These are phyloP conservation scores for Crotalus viridis DNA, from an alignment of 2,113 vertebrate genomes.

Conservation along the genomic window DNA sequence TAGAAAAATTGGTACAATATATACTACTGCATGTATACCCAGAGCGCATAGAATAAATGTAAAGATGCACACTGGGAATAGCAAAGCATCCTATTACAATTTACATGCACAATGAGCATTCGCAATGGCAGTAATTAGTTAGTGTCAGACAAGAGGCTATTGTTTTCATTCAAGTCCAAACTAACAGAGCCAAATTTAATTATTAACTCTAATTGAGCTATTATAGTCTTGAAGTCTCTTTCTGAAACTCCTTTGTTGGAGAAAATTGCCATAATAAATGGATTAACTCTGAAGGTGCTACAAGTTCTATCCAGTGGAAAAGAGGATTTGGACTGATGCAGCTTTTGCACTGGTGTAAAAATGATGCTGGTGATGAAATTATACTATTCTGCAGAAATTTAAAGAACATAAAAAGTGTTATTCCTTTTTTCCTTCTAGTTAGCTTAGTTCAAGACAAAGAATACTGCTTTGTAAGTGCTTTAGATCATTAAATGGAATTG, in stretches of 20 bases:
- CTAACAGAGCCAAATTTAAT: neutral
- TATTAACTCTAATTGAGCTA: neutral
- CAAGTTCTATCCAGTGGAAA: neutral
- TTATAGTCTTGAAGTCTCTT: neutral
- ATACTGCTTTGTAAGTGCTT: neutral
- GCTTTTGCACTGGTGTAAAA: neutral
- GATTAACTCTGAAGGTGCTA: neutral
- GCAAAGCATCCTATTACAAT: neutral
- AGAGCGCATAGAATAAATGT: neutral
- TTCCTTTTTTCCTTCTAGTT: rapidly evolving
- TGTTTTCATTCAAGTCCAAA: neutral
- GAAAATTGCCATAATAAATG: neutral
- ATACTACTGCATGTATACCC: neutral
- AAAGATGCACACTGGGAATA: neutral
- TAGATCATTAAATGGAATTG: neutral
- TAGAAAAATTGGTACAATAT: neutral
- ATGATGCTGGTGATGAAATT: neutral
- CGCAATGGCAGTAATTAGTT: neutral
- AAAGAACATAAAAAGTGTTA: neutral
- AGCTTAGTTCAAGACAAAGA: neutral
- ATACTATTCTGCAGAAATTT: neutral
- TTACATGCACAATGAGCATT: neutral
- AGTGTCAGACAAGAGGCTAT: neutral
- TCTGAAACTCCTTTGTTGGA: neutral
- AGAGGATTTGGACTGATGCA: neutral